Evolutionary conservation across 2,888 invertebrate genomes (phyloP).

Genomic region (Scelioninae gen. 2): DNA sequence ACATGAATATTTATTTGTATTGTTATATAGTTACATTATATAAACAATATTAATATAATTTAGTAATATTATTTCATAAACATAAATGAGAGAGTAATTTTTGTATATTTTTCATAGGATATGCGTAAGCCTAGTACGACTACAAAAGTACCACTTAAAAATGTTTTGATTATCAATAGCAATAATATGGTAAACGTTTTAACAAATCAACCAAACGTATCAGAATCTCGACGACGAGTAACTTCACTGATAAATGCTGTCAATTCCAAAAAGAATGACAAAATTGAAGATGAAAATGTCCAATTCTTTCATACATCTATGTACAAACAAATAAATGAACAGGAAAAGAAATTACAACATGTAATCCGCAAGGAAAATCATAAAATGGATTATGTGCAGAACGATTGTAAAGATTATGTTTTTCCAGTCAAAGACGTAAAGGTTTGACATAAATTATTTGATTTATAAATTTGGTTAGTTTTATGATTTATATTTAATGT

Average conservation of each 20-base stretch:
- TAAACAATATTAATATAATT: too few species aligned
- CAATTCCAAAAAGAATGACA: background rate
- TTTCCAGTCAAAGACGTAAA: background rate
- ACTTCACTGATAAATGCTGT: background rate
- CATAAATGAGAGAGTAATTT: background rate
- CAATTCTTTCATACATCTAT: slow-evolving; percentile 19
- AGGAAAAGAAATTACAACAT: slow-evolving; percentile 59
- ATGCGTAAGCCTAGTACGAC: background rate
- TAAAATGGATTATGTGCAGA: slow-evolving; percentile 65
- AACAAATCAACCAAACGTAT: background rate
- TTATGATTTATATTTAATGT: background rate
- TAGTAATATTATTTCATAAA: too few species aligned
- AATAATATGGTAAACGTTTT: background rate
- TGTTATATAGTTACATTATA: too few species aligned
- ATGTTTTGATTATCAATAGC: background rate
- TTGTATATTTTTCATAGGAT: background rate
- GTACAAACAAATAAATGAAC: slow-evolving; percentile 36
- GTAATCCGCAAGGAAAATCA: slow-evolving; percentile 65
- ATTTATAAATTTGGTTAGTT: too few species aligned
- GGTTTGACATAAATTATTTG: too few species aligned
- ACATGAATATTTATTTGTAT: too few species aligned
- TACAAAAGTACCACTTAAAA: background rate
- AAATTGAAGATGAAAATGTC: slow-evolving; percentile 2
- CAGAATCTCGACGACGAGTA: background rate
- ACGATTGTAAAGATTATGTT: slow-evolving; percentile 46